These are phyloP conservation scores for Cyphomyrus plagiostoma DNA, from an alignment of 2,113 vertebrate genomes.

Conservation along the genomic window DNA sequence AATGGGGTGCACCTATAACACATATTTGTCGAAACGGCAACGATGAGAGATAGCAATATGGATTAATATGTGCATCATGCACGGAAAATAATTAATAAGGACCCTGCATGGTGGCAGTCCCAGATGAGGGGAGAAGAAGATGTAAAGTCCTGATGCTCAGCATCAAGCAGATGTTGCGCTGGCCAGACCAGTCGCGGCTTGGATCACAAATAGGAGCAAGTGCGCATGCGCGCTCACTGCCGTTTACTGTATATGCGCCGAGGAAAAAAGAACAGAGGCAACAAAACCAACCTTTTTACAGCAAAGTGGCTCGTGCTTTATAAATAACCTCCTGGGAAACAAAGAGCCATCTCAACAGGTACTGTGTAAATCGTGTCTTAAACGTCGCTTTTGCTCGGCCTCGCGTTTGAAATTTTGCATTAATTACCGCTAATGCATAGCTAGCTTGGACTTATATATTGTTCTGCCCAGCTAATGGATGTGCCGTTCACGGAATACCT, in stretches of 20 bases:
- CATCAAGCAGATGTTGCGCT: constrained; percentile 66
- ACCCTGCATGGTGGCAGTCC: neutral
- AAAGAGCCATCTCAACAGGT: constrained; percentile 67
- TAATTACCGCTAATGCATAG: constrained; percentile 50
- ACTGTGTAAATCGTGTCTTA: constrained; percentile 52
- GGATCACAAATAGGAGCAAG: constrained; percentile 80
- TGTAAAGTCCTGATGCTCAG: constrained; percentile 37
- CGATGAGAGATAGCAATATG: neutral
- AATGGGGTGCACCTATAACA: neutral
- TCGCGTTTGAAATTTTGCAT: constrained; percentile 37
- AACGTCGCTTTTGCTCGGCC: constrained; percentile 30
- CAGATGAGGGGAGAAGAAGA: constrained; percentile 26
- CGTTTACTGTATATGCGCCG: constrained; percentile 79
- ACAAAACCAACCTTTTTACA: constrained; percentile 57
- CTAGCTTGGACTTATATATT: constrained; percentile 45
- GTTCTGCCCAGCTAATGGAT: constrained; percentile 53
- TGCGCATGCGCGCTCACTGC: constrained; percentile 83
- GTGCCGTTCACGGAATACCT: constrained; percentile 39
- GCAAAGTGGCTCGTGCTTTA: constrained; percentile 56
- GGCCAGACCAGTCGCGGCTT: constrained; percentile 85
- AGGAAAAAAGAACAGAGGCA: constrained; percentile 62
- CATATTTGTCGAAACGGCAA: neutral
- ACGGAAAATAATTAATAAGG: constrained; percentile 1
- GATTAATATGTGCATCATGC: neutral
- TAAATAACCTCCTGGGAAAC: constrained; percentile 57